Percentiles rank a stretch among this genome's conserved stretches.
Evolutionary conservation across 1,140 invertebrate species (phyloP).

Genomic region (Drosophila yakuba): DNA sequence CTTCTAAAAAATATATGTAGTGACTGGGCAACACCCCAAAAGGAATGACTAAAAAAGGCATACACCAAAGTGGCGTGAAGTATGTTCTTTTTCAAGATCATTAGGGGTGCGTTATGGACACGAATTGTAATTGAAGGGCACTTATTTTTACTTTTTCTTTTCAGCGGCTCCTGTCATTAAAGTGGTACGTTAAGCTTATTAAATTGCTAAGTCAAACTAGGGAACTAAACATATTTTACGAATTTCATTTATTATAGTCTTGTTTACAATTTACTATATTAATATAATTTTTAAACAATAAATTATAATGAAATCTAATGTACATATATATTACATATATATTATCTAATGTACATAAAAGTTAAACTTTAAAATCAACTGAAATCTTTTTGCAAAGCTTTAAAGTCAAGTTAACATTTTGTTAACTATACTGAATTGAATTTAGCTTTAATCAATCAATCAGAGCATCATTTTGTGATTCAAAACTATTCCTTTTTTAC

Average conservation of each 20-base stretch:
- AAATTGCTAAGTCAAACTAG: neutral
- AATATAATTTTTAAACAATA: too few species aligned
- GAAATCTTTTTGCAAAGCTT: neutral
- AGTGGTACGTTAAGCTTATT: neutral
- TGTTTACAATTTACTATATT: too few species aligned
- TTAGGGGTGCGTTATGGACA: constrained; percentile 15
- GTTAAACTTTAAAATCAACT: too few species aligned
- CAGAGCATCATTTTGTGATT: neutral
- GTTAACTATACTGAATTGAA: neutral
- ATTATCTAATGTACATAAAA: too few species aligned
- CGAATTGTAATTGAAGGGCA: constrained; percentile 11
- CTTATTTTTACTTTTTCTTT: constrained; percentile 8
- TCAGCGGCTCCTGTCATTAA: constrained; percentile 4
- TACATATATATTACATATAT: too few species aligned
- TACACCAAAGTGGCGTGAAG: constrained; percentile 14
- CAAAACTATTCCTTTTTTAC: neutral
- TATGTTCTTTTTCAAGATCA: constrained; percentile 19
- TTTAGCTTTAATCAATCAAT: constrained; percentile 14
- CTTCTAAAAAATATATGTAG: constrained; percentile 26
- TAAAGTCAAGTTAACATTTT: neutral
- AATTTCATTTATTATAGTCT: neutral
- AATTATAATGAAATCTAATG: too few species aligned
- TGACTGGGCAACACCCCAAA: constrained; percentile 13
- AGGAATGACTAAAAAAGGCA: constrained; percentile 28
- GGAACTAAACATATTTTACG: neutral